Evolutionary conservation across 2,113 vertebrate species (phyloP).

Genomic region (Nymphicus hollandicus): DNA sequence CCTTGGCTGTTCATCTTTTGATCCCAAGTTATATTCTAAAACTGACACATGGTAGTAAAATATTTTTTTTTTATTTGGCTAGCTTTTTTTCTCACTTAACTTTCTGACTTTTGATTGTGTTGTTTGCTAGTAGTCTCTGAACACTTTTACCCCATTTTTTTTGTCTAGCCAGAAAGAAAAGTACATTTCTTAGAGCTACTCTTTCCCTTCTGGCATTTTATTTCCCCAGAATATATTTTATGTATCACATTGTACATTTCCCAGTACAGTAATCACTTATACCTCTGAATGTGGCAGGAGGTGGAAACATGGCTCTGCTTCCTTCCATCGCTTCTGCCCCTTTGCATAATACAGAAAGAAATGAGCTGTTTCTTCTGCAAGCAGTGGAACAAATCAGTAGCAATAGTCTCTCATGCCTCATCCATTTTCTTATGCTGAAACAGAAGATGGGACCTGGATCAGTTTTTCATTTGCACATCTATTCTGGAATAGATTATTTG

Average conservation of each 20-base stretch:
- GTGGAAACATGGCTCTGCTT: constrained; percentile 20
- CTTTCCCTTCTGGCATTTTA: neutral
- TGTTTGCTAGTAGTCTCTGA: neutral
- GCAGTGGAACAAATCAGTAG: constrained; percentile 52
- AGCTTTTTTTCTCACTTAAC: neutral
- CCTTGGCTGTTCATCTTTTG: neutral
- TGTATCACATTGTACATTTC: neutral
- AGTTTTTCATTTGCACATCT: constrained; percentile 19
- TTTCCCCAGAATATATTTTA: neutral
- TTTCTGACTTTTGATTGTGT: neutral
- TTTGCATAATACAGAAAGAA: neutral
- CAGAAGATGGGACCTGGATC: constrained; percentile 22
- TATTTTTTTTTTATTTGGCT: neutral
- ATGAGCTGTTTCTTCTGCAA: constrained; percentile 48
- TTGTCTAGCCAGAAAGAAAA: neutral
- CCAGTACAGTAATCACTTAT: constrained; percentile 1
- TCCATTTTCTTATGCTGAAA: constrained; percentile 26
- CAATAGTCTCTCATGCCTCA: constrained; percentile 46
- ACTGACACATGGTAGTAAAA: neutral
- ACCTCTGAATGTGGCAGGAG: constrained; percentile 17
- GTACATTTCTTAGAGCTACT: neutral
- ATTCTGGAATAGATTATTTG: neutral
- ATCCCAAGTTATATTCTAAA: neutral
- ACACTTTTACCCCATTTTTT: neutral
- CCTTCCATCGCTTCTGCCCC: constrained; percentile 16